A percentile compares a stretch with the other conserved stretches of the same genome.
Conservation (phyloP, 2,888 invertebrate species). For the Drosophila glabriapex region DNA sequence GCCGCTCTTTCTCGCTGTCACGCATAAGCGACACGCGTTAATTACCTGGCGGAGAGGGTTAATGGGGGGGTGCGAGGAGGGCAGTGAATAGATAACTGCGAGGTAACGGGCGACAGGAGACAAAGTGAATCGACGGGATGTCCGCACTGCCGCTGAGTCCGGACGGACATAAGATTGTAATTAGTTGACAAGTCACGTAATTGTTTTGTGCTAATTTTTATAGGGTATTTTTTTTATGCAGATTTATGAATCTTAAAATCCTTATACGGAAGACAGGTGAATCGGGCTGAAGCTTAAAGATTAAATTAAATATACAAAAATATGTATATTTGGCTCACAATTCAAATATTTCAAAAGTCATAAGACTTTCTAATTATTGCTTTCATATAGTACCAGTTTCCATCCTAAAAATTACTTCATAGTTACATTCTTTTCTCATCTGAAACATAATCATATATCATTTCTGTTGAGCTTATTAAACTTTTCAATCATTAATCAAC, state of each 20-base stretch:
- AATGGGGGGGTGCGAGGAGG: background rate
- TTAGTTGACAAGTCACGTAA: constrained; percentile 83
- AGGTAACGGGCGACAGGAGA: constrained; percentile 28
- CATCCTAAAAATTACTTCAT: background rate
- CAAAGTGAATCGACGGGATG: constrained; percentile 41
- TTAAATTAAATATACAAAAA: background rate
- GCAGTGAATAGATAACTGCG: constrained; percentile 7
- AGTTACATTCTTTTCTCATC: background rate
- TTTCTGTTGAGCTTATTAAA: background rate
- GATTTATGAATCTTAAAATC: constrained; percentile 25
- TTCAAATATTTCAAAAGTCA: background rate
- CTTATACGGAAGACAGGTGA: constrained; percentile 8
- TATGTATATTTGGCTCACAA: background rate
- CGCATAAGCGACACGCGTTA: constrained; percentile 76
- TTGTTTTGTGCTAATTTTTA: constrained; percentile 61
- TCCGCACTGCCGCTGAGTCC: constrained; percentile 29
- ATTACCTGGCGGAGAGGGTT: constrained; percentile 56
- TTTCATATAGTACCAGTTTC: background rate
- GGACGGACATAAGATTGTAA: constrained; percentile 75
- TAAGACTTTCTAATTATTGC: background rate
- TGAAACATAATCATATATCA: background rate
- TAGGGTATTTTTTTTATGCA: background rate
- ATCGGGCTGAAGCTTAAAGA: background rate
- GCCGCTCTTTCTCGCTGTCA: constrained; percentile 52
- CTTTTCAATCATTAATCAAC: constrained; percentile 33